Conservation (phyloP, 2,888 invertebrate species). For the Amphipoea lucens region DNA sequence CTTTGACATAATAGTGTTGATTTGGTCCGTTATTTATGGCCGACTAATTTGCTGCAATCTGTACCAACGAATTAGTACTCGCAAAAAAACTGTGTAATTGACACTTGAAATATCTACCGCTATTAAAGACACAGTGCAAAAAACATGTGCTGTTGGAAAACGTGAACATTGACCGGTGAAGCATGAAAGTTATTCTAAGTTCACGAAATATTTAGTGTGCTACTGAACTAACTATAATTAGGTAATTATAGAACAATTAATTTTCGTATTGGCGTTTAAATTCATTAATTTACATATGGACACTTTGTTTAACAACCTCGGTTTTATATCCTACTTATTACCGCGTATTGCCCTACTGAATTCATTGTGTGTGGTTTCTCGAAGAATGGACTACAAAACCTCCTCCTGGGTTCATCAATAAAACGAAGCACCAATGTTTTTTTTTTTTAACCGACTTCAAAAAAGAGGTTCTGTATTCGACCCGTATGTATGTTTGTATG, state of each 20-base stretch:
- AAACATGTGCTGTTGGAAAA: constrained; percentile 42
- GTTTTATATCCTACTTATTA: constrained; percentile 12
- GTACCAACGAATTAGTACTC: background rate
- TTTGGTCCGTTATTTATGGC: background rate
- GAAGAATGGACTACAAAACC: background rate
- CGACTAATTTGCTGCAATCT: constrained; percentile 13
- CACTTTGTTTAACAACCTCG: constrained; percentile 54
- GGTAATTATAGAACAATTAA: constrained; percentile 57
- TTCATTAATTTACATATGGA: constrained; percentile 52
- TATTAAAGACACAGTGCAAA: constrained; percentile 25
- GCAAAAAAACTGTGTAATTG: constrained; percentile 22
- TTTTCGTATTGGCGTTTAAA: constrained; percentile 51
- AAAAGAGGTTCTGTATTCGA: no score
- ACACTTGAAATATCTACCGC: constrained; percentile 10
- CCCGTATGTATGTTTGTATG: no score
- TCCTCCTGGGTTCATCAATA: background rate
- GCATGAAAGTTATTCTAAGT: constrained; percentile 62
- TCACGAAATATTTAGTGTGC: constrained; percentile 61
- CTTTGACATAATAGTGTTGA: constrained; percentile 4
- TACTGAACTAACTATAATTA: constrained; percentile 53
- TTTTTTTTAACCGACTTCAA: no score
- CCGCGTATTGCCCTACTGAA: background rate
- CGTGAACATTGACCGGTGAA: constrained; percentile 21
- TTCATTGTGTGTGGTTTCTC: background rate
- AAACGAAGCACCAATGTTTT: background rate